Conservation (phyloP, 2,113 vertebrate genomes). For the Riparia riparia region DNA sequence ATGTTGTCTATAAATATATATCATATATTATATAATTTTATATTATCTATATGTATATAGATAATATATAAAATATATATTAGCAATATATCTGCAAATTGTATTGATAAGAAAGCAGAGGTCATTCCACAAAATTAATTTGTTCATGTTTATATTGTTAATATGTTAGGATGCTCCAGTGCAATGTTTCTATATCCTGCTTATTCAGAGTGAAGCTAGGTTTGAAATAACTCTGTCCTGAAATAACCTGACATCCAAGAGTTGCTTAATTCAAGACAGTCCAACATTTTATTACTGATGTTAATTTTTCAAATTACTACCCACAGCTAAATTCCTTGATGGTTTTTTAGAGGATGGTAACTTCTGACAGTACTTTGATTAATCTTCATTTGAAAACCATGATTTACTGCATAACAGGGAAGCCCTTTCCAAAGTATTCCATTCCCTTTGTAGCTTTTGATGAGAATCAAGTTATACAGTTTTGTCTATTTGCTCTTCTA, state of each 20-base stretch:
- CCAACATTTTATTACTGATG: not conserved
- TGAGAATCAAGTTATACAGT: not conserved
- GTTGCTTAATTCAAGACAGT: not conserved
- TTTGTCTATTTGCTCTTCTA: not conserved
- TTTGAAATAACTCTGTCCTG: not conserved
- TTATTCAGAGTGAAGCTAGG: not conserved
- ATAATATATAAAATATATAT: too few species aligned
- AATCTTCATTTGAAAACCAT: not conserved
- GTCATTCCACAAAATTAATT: not conserved
- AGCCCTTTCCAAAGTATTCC: not conserved
- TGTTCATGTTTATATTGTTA: not conserved
- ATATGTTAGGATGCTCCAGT: not conserved
- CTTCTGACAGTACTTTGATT: not conserved
- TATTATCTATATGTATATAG: too few species aligned
- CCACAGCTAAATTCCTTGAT: not conserved
- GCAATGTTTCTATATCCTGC: not conserved
- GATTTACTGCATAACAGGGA: not conserved
- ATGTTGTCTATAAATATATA: too few species aligned
- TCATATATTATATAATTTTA: too few species aligned
- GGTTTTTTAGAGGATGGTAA: not conserved
- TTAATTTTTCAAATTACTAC: slow-evolving; percentile 14
- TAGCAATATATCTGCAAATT: not conserved
- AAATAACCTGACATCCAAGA: not conserved
- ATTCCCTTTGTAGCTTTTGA: not conserved
- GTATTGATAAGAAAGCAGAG: not conserved